These are phyloP conservation scores for Rhegmatorhina hoffmannsi DNA, from an alignment of 2,113 vertebrate genomes.

Conservation along the genomic window DNA sequence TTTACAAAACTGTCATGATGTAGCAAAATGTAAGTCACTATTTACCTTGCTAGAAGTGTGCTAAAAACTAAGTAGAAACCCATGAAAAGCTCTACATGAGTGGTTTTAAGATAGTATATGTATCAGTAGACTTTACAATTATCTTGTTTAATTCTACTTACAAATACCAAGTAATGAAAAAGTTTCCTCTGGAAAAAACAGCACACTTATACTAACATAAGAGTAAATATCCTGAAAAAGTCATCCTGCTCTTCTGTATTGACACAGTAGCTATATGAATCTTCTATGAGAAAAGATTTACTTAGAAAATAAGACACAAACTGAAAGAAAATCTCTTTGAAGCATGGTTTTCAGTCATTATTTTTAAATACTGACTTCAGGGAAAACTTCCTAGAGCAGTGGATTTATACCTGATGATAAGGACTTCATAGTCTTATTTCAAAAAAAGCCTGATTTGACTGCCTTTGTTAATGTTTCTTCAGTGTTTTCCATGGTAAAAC, in stretches of 20 bases:
- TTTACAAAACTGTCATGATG: background rate
- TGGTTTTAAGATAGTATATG: background rate
- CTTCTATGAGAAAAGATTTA: background rate
- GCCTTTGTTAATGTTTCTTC: background rate
- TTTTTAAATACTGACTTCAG: background rate
- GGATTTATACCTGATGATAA: background rate
- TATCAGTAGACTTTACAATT: background rate
- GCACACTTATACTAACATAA: background rate
- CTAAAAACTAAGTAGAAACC: background rate
- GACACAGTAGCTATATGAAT: background rate
- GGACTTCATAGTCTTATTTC: background rate
- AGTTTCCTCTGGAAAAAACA: background rate
- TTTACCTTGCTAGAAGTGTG: background rate
- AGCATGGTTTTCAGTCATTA: background rate
- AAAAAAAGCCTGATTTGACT: background rate
- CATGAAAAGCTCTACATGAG: background rate
- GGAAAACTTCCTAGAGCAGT: background rate
- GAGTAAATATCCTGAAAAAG: background rate
- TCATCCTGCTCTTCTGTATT: background rate
- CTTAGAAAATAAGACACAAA: background rate
- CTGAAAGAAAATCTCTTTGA: background rate
- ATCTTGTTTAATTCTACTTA: background rate
- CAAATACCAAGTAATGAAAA: background rate
- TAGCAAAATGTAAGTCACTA: background rate
- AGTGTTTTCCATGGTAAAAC: background rate